Evolutionary conservation across 2,113 vertebrate genomes (phyloP), one percentile per base, ranked within the genome.

Genomic region (Oostethus manadensis): DNA sequence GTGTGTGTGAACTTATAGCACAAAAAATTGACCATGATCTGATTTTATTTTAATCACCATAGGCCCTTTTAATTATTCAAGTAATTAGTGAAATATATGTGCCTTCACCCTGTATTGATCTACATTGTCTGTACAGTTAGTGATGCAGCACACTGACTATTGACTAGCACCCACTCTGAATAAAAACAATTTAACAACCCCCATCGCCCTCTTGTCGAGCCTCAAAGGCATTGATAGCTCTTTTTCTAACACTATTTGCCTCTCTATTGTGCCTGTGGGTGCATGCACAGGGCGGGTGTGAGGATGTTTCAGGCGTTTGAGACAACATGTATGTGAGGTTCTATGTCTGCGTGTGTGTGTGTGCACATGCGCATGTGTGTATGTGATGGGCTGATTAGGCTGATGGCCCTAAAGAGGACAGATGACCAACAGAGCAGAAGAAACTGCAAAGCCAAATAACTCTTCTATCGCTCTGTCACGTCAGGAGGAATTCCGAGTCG

Each of bases 11-110:
- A 82, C 68, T 62, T 63, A 81, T 84, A 84, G 82, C 70, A 74
- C 59, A 49, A 62, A 82, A 74, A 86, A 88, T 79, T 87, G 80
- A 86, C 67, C 51, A 70, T 46, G 21, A 63, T 81, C 77, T 75
- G 80, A 85, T 86, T 86, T 85, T 77, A 79, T 79, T 88, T 88
- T 83, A 88, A 85, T 85, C 85, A 77, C 77, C 81, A 85, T 77
- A 81, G 82, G 87, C 84, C 65, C 64, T 79, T 88, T 85, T 83
- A 86, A 88, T 87, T 87, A 86, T 82, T 85, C 74, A 55, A 82
- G 87, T 87, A 87, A 89, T 88, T 86, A 87, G 83, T 86, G 67
- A 87, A 88, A 88, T 87, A 86, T 86, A 87, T 83, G 85, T 76
- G 79, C 76, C 86, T 82, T 87, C 80, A 84, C 73, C 67, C 81